phyloP scores from a whole-genome alignment of 1,140 invertebrate species.

The Phymorhynchus buccinoides region DNA sequence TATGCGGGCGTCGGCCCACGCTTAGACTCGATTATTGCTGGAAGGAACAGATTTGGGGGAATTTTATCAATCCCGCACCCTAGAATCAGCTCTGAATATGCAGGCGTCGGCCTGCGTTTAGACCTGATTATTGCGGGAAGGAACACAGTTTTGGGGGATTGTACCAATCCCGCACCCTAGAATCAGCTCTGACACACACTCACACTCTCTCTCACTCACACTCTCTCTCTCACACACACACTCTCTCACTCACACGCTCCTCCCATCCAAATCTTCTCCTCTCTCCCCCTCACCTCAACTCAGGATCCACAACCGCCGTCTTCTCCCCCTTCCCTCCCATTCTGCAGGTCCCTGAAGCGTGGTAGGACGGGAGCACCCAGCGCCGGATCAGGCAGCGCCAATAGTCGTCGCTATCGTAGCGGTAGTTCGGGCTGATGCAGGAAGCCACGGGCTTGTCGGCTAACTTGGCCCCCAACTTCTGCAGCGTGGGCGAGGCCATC shows the following conservation, averaged over 20 bases:
- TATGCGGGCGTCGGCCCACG: too few relatives aligned
- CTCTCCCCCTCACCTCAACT: constrained; percentile 71
- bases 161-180: too few relatives aligned
- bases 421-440: constrained; percentile 45
- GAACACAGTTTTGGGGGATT: too few relatives aligned
- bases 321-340: constrained; percentile 91
- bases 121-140: too few relatives aligned
- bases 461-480: constrained; percentile 32
- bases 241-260: not conserved
- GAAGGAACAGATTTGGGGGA: too few relatives aligned
- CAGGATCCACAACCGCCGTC: constrained; percentile 89
- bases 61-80: too few relatives aligned
- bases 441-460: constrained; percentile 35
- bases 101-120: too few relatives aligned
- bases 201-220: not conserved
- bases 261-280: not conserved
- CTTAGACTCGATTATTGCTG: too few relatives aligned
- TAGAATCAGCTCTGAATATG: too few relatives aligned
- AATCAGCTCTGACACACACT: too few relatives aligned
- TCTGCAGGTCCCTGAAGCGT: constrained; percentile 91
- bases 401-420: constrained; percentile 64
- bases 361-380: constrained; percentile 81
- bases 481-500: constrained; percentile 20
- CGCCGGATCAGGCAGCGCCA: constrained; percentile 69
- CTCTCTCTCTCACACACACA: not conserved